Conservation (phyloP, 2,888 invertebrate genomes). For the Tenthredo livida region DNA sequence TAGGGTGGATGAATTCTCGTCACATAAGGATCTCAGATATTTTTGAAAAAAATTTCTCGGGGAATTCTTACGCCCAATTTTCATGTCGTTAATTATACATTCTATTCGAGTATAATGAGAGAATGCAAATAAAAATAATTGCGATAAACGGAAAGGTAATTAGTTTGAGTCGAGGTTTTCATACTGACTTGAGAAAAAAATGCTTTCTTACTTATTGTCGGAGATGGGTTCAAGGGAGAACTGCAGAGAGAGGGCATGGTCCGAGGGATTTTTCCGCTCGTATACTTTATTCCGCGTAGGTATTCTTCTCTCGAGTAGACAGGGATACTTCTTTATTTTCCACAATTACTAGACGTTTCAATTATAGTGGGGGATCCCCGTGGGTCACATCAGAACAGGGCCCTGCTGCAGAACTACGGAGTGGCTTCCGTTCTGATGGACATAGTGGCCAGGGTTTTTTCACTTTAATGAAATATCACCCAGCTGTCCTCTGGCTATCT, state of each 20-base stretch:
- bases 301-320: conserved; percentile 36
- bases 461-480: conserved; percentile 45
- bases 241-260: background rate
- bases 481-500: background rate
- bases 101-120: background rate
- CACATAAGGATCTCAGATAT: background rate
- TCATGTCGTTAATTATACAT: background rate
- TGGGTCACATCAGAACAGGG: conserved; percentile 47
- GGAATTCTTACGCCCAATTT: background rate
- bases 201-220: background rate
- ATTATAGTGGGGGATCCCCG: conserved; percentile 46
- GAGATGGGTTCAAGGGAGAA: background rate
- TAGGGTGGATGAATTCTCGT: too few species aligned
- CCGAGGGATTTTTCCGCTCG: conserved; percentile 12
- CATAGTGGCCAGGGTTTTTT: conserved; percentile 1
- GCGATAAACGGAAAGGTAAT: background rate
- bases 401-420: background rate
- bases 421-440: conserved; percentile 26
- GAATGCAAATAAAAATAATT: background rate
- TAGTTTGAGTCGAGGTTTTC: background rate
- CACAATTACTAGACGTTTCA: conserved; percentile 52
- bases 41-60: background rate
- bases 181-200: background rate
- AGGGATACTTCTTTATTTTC: conserved; percentile 46
- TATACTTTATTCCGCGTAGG: conserved; percentile 9